Evolutionary conservation across 2,888 invertebrate species (phyloP), one percentile per base, ranked within the genome.

Genomic region (Corbicula japonica): DNA sequence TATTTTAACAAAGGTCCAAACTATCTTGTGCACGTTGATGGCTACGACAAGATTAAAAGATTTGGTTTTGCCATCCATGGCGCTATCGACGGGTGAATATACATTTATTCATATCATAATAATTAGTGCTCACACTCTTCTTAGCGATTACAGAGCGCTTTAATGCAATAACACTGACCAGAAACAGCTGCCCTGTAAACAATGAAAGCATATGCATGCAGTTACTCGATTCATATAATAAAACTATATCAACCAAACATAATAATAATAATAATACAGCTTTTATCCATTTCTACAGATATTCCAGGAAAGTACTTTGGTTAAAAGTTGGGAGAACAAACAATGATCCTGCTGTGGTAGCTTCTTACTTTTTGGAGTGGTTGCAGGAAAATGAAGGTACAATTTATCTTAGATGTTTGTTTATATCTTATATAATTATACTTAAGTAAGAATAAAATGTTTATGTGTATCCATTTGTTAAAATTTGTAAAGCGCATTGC

Each of bases 1-100:
- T 60, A 60, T 60, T 23, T n/a, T 23, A 60, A 38, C 60, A 60
- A 60, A 15, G 60, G 60, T 2, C 60, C 60, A 21, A 60, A 60
- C 41, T 26, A 10, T 26, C 26, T 60, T 26, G 41, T 60, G 21
- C 60, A 60, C 41, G 10, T 60, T 3, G 60, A 60, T 18, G 60
- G 58, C 15, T 58, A 58, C 34, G 58, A 32, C 21, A 58, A 58
- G 35, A 32, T 58, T 18, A 58, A 58, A 23, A 6, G 32, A 3
- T 58, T 34, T 34, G 58, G 58, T 10, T 21, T 58, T 8, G 34
- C 58, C 30, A 58, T 58, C 30, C 58, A 58, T 58, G 58, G 58
- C 21, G 58, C 58, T 21, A 58, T 58, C 30, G 58, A 58, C 34
- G 58, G 58, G 58, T 34, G 35, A 21, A 35, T 58, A n/a, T n/a